A percentile compares a stretch with the other conserved stretches of the same genome.
Conservation (phyloP, 1,140 invertebrate genomes). For the Argopecten irradians region DNA sequence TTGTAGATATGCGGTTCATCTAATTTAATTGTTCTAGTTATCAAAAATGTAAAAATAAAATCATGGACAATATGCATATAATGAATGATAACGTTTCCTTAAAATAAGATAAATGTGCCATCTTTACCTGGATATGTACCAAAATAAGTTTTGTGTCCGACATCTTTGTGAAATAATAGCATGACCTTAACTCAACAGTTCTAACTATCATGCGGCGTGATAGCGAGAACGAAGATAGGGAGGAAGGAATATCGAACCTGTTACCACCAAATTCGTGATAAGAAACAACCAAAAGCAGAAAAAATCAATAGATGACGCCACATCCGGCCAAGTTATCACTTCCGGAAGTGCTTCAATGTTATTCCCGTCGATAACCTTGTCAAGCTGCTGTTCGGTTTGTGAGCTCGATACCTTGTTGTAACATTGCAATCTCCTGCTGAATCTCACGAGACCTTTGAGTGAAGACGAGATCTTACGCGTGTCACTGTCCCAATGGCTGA, state of each 20-base stretch:
- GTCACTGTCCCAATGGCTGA: not conserved
- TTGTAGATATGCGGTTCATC: too few relatives aligned
- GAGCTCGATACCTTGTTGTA: not conserved
- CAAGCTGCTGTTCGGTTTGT: not conserved
- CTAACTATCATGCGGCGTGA: not conserved
- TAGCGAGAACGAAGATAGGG: not conserved
- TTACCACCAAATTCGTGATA: not conserved
- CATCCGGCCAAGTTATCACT: conserved; percentile 29
- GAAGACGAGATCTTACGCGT: not conserved
- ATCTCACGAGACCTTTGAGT: not conserved
- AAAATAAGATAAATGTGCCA: too few relatives aligned
- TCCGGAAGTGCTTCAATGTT: not conserved
- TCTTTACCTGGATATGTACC: too few relatives aligned
- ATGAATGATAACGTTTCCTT: too few relatives aligned
- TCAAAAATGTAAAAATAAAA: too few relatives aligned
- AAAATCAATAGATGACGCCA: conserved; percentile 40
- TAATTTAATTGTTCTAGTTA: too few relatives aligned
- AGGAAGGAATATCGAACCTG: not conserved
- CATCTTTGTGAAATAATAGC: too few relatives aligned
- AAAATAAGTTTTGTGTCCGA: too few relatives aligned
- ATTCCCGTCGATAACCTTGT: not conserved
- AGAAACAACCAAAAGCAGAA: conserved; percentile 37
- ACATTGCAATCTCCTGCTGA: not conserved
- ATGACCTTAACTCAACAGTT: too few relatives aligned
- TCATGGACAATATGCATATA: too few relatives aligned